Conservation (phyloP, 37 sponge, comb jelly and placozoan species). For the Diacarnus erythraeanus region DNA sequence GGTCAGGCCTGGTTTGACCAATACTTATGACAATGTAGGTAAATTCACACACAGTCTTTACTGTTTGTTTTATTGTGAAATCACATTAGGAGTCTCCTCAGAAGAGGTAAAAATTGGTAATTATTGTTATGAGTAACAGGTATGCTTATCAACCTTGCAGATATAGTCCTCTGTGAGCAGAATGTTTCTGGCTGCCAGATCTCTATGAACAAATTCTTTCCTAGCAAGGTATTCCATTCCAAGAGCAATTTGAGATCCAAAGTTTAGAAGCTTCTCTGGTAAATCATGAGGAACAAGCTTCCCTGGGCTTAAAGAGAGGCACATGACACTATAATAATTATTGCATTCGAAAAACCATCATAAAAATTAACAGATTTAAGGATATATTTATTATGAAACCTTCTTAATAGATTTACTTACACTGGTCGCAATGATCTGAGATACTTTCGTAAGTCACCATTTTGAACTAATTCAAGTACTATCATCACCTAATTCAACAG, state of each 20-base stretch:
- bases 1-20: too few species aligned
- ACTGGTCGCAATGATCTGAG: conserved; percentile 40
- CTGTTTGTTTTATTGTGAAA: too few species aligned
- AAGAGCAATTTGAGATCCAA: conserved; percentile 46
- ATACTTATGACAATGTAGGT: too few species aligned
- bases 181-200: conserved; percentile 73
- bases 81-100: too few species aligned
- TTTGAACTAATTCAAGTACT: conserved; percentile 57
- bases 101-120: too few species aligned
- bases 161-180: conserved; percentile 29
- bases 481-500: conserved; percentile 56
- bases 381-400: too few species aligned
- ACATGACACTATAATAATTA: too few species aligned
- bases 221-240: conserved; percentile 57
- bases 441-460: conserved; percentile 63
- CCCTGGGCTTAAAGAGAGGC: conserved; percentile 34
- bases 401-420: conserved; percentile 8
- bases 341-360: too few species aligned
- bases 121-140: too few species aligned
- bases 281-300: not conserved
- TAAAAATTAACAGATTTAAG: too few species aligned
- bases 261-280: conserved; percentile 20
- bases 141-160: conserved; percentile 31
- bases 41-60: too few species aligned
- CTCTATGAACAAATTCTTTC: conserved; percentile 71